Evolutionary conservation across 1,140 invertebrate species (phyloP), one percentile per base, ranked within the genome.

Genomic region (Pararge aegeria): DNA sequence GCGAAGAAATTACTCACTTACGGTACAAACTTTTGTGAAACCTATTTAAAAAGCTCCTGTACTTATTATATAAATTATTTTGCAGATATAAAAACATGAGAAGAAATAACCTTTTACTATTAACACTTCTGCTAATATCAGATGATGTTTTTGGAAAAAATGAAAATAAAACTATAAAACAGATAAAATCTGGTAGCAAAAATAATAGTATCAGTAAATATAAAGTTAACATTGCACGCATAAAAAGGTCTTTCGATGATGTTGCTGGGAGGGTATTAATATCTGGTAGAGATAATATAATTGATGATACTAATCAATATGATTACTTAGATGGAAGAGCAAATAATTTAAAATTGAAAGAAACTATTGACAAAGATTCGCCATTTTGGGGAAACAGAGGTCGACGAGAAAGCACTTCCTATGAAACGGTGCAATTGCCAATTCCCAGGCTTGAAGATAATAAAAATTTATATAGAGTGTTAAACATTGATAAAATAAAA

Each of bases 321-420:
- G 54, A 51, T 21, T 27, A 29, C 9, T 18, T 57, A 1, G 29
- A 58, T 29, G 24, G 38, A 27, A 56, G 38, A 30, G 34, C 24
- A 24, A 58, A 46, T 56, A 40, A 38, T 38, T 16, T 58, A 34
- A 55, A 57, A 29, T 37, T 59, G 21, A 40, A 53, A 42, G 48
- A 57, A 0, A 64, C 57, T 29, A 20, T 66, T 9, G 66, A 68
- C 5, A 68, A 78, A 24, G 75, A 83, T 9, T 49, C 60, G 38
- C 84, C 83, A 13, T 89, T 89, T 66, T 87, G 85, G 83, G 83
- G 69, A 9, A 75, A 57, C 5, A 67, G 83, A 66, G 85, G 82
- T 9, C 69, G 78, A 58, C 59, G 81, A 15, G 80, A 83, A 5
- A 69, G 70, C 59, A 70, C 68, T n/a, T 76, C 69, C 0, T 61